Evolutionary conservation across 2,797 vertebrate genomes (phyloP).

Genomic region (Emydoidea blandingii): DNA sequence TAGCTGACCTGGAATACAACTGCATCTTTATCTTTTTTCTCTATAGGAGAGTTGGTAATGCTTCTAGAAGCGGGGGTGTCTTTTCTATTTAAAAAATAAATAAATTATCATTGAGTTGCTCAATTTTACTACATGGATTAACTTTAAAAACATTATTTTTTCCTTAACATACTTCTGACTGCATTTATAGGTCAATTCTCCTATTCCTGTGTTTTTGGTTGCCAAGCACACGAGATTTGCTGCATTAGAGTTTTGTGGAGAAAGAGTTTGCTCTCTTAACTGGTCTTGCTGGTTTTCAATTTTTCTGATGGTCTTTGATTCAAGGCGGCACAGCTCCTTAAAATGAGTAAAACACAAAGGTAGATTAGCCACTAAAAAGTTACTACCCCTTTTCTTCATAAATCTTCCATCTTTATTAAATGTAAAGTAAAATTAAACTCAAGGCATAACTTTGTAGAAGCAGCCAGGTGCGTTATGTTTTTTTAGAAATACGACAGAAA

Average conservation of each 20-base stretch:
- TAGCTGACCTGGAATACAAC: constrained; percentile 92
- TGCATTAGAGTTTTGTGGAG: constrained; percentile 76
- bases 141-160: neutral
- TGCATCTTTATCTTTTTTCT: constrained; percentile 83
- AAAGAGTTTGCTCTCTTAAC: constrained; percentile 75
- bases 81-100: constrained; percentile 78
- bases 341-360: constrained; percentile 20
- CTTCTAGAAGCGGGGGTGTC: constrained; percentile 83
- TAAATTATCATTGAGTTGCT: neutral
- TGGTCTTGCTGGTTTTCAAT: constrained; percentile 79
- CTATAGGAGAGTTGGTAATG: constrained; percentile 83
- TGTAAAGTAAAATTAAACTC: neutral
- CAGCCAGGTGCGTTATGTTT: neutral
- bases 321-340: constrained; percentile 88
- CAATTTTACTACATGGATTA: fast-evolving
- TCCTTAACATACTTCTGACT: constrained; percentile 78
- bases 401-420: neutral
- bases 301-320: constrained; percentile 82
- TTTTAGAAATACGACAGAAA: neutral
- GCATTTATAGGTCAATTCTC: constrained; percentile 82
- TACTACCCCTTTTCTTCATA: neutral
- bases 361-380: neutral
- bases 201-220: constrained; percentile 77
- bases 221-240: constrained; percentile 59
- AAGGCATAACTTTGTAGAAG: neutral